Evolutionary conservation across 1,140 invertebrate species (phyloP), one percentile per base, ranked within the genome.

Genomic region (Dinoponera quadriceps): DNA sequence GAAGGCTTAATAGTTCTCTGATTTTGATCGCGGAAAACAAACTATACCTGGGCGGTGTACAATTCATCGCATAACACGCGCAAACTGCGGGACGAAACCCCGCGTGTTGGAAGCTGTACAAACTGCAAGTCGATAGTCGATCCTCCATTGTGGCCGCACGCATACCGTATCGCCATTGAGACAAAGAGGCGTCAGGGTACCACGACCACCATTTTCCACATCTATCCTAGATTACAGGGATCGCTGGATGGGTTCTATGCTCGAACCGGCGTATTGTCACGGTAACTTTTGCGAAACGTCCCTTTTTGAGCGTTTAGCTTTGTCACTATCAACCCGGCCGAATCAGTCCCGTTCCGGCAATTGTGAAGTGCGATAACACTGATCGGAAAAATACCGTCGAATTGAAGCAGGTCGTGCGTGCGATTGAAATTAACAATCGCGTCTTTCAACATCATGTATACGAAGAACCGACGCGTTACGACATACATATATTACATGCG

Each of bases 121-220:
- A 78, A 80, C 75, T 80, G 65, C 38, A 48, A 69, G 75, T 80
- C 63, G 65, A 80, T 80, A 80, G 18, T 48, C 75, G 25, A 71
- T 59, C 65, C 65, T 27, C 63, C 20, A 78, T 80, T 80, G 75
- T 55, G 33, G 38, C 49, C 65, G 33, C 75, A 57, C 54, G 33
- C 65, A 63, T 22, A 14, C 22, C 63, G 29, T 57, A 77, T 38
- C 27, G 25, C 33, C 33, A 69, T 22, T 29, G 13, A 51, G 54
- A 80, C 51, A 80, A 69, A 57, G 63, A 80, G 51, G 33, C 55
- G 63, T 78, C 75, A 29, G n/a, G 29, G 22, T 57, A 48, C 18
- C 44, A 33, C 55, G 51, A 54, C 33, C 63, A 54, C 48, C 62
- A 25, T 57, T 80, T 69, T 80, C 13, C 51, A 57, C 75, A 69